These are phyloP conservation scores for Agrypnus murinus DNA, from an alignment of 2,888 invertebrate genomes.

Conservation along the genomic window DNA sequence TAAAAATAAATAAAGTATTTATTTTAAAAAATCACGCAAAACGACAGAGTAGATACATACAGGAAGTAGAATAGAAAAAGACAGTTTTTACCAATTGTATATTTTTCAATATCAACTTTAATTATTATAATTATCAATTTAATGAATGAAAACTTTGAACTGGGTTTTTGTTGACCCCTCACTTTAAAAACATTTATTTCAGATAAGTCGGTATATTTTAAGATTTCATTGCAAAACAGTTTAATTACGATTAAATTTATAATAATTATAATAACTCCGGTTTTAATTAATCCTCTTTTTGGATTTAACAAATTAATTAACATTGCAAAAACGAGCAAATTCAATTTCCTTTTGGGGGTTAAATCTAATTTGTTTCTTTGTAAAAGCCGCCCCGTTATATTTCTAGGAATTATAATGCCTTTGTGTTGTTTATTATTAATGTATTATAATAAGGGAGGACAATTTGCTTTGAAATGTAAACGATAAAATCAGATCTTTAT, in stretches of 20 bases:
- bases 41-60: too few species aligned
- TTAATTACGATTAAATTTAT: slow-evolving; percentile 21
- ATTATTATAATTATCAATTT: too few species aligned
- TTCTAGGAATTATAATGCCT: slow-evolving; percentile 13
- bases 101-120: too few species aligned
- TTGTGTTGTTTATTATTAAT: too few species aligned
- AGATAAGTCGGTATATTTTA: not conserved
- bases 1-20: too few species aligned
- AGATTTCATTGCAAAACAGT: slow-evolving; percentile 9
- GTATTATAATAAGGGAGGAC: slow-evolving; percentile 4
- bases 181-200: not conserved
- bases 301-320: slow-evolving; percentile 6
- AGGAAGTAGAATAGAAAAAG: too few species aligned
- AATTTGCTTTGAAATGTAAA: slow-evolving; percentile 13
- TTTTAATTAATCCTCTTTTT: not conserved
- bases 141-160: slow-evolving; percentile 19
- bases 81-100: too few species aligned
- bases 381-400: not conserved
- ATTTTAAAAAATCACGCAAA: too few species aligned
- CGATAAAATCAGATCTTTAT: slow-evolving; percentile 20
- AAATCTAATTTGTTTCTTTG: not conserved
- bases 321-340: not conserved
- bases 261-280: not conserved
- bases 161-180: slow-evolving; percentile 16
- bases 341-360: too few species aligned